These are phyloP conservation scores for Oncopeltus fasciatus DNA, from an alignment of 1,140 invertebrate species.

Conservation along the genomic window DNA sequence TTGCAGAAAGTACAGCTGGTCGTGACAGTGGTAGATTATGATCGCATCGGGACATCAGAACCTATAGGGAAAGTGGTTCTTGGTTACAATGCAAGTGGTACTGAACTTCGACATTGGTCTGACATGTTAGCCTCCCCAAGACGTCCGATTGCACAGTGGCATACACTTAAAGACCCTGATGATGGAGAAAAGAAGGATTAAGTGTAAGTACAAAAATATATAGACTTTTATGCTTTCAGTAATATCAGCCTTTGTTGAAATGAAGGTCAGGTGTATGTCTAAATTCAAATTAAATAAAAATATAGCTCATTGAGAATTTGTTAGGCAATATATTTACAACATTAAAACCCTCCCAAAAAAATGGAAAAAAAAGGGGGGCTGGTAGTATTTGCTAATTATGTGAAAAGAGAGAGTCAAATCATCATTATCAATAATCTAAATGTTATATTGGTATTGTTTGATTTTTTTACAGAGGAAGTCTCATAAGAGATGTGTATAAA, in stretches of 20 bases:
- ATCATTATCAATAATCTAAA: too few species aligned
- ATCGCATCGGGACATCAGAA: constrained; percentile 98
- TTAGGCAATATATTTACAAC: background rate
- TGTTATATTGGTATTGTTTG: too few species aligned
- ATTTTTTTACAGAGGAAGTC: too few species aligned
- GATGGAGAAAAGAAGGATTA: constrained; percentile 78
- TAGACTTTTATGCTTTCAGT: background rate
- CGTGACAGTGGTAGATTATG: constrained; percentile 98
- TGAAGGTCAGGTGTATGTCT: background rate
- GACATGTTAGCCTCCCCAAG: constrained; percentile 97
- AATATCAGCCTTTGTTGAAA: background rate
- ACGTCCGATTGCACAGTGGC: constrained; percentile 98
- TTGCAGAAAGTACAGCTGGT: constrained; percentile 95
- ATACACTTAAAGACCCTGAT: constrained; percentile 92
- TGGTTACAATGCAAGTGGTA: constrained; percentile 93
- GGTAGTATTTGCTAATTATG: background rate
- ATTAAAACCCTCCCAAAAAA: background rate
- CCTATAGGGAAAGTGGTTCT: constrained; percentile 95
- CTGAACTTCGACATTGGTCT: constrained; percentile 97
- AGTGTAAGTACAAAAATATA: constrained; percentile 22
- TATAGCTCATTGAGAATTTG: background rate
- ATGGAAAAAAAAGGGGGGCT: background rate
- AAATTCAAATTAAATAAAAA: background rate
- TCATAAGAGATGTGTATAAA: too few species aligned
- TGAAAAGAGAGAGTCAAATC: too few species aligned